phyloP scores from a whole-genome alignment of 2,888 invertebrate genomes.

The Habroteleia sp. region DNA sequence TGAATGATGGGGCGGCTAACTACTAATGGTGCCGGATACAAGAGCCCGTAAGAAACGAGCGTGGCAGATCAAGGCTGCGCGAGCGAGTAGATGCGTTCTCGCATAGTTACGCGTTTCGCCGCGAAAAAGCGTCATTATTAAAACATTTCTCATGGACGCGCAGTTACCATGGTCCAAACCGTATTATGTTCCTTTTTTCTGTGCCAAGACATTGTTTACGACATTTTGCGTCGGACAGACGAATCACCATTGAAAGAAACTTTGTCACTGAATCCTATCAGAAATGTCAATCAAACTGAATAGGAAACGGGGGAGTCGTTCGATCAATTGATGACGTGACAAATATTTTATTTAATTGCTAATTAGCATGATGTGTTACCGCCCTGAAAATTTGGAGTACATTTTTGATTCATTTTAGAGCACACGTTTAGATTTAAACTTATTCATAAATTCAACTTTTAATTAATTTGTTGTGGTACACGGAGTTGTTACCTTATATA shows the following conservation, averaged over 20 bases:
- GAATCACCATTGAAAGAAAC: slow-evolving; percentile 8
- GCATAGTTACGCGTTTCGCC: slow-evolving; percentile 70
- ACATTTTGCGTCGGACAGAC: slow-evolving; percentile 7
- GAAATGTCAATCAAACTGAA: slow-evolving; percentile 28
- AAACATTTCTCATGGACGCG: slow-evolving; percentile 50
- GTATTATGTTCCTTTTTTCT: slow-evolving; percentile 25
- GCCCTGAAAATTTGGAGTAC: too few species aligned
- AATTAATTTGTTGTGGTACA: too few species aligned
- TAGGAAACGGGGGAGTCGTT: too few species aligned
- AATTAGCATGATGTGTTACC: slow-evolving; percentile 11
- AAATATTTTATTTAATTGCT: slow-evolving; percentile 31
- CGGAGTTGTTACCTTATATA: too few species aligned
- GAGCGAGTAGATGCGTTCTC: slow-evolving; percentile 72
- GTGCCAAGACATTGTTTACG: too few species aligned
- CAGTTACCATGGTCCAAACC: slow-evolving; percentile 24
- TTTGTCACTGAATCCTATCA: slow-evolving; percentile 17
- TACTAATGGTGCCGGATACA: slow-evolving; percentile 80
- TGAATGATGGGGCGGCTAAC: slow-evolving; percentile 80
- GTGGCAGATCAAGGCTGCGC: slow-evolving; percentile 74
- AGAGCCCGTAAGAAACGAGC: slow-evolving; percentile 74
- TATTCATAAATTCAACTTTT: too few species aligned
- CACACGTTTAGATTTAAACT: too few species aligned
- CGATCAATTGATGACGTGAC: slow-evolving; percentile 17
- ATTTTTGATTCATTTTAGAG: too few species aligned
- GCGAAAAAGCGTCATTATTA: slow-evolving; percentile 47